Base-by-base conservation (phyloP, 2,113 vertebrate species). In the Sinosuthora webbiana region DNA sequence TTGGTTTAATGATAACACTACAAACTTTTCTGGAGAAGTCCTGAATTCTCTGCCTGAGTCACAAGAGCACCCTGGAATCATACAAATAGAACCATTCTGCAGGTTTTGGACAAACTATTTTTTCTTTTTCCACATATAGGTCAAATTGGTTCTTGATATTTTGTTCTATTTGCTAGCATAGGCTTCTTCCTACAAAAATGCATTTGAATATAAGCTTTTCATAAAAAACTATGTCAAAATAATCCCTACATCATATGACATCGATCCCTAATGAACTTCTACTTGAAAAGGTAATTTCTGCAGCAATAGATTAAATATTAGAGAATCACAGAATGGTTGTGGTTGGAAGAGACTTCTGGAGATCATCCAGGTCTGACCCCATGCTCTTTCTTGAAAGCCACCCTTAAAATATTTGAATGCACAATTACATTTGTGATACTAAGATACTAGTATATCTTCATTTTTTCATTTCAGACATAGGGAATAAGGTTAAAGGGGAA, bases 151-250 rank as follows among this genome's bases (percentile, higher is more conserved):
- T 27, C 50, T 83, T 69, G 42, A 81, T 57, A 76, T 64, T 23
- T 24, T 69, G 11, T 56, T 86, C 13, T 52, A 5, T 73, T 90
- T 69, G 25, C 8, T 44, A 39, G 22, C 0, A 0, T 50, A n/a
- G 30, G 17, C 8, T 65, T 44, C 39, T 64, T 75, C 30, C 13
- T 62, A 47, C 10, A 55, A 59, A 83, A 90, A 53, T 35, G 13
- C 12, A 30, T 68, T 69, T 74, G 55, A 64, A 77, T 69, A 8
- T 53, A 57, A 76, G 9, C 8, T 80, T 42, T 65, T 37, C 11
- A 14, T 41, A 28, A 87, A 87, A 76, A 67, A 20, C 8, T 15
- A 39, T 56, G 84, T 78, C 28, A 39, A 35, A 84, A 28, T 70
- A 47, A 67, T 63, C n/a, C 10, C 64, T 67, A 35, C 1, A 15